Base-by-base conservation (phyloP, 2,113 vertebrate genomes). In the Bostrychus sinensis region DNA sequence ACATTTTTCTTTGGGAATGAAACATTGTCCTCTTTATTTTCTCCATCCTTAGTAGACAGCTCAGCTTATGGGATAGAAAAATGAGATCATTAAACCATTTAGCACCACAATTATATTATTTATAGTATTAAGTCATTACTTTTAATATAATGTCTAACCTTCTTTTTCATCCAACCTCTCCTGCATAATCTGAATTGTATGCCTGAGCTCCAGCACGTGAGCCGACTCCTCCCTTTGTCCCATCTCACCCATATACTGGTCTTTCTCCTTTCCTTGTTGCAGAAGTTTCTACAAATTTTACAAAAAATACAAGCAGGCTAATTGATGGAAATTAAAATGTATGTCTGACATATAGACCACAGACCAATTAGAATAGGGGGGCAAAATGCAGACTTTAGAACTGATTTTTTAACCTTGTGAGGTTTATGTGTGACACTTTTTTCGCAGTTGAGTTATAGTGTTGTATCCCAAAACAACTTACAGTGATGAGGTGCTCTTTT, bases 101-200 rank as follows among this genome's bases (percentile, higher is more conserved):
- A 12, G 9, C 53, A 36, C 4, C 30, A 36, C 28, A 55, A 19
- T 55, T 13, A 34, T 55, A 55, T 34, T 54, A 9, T 32, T 34
- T 54, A 20, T 16, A 19, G 3, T 36, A 13, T 20, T 19, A 34
- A 17, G 16, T 54, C 16, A n/a, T n/a, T 16, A 51, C 14, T 16
- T 17, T 32, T 32, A 36, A 36, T 20, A 13, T 26, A 7, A 51
- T 9, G 16, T 7, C 80, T 84, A 62, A 93, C 92, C 89, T 77
- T 92, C 90, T 23, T 70, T 89, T 63, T 91, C 84, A 0, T 87
- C 80, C 73, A 93, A 63, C 65, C 78, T 87, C 58, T 92, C 89
- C 66, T 92, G 91, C 63, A 93, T 87, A 57, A 93, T 84, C 37
- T 89, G 78, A 42, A 93, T 90, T 17, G 91, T 93, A 59, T 92